A percentile compares a stretch with the other conserved stretches of the same genome.
These are phyloP conservation scores for Plemyria rubiginata DNA, from an alignment of 2,888 invertebrate species.

Conservation along the genomic window DNA sequence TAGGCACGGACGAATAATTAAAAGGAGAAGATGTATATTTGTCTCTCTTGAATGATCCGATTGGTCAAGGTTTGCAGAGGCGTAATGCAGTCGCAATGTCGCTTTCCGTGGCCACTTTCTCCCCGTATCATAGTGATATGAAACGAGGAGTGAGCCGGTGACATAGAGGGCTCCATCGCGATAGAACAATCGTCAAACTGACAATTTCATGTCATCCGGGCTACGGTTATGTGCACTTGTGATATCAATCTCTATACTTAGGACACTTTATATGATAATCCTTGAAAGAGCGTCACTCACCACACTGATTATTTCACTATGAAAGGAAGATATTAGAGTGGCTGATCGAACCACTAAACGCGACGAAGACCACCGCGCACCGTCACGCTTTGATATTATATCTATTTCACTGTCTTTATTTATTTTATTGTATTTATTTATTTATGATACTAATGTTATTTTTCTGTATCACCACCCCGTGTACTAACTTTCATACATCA, in stretches of 20 bases:
- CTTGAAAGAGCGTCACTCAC: neutral
- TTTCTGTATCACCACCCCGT: constrained; percentile 56
- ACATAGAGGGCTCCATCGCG: constrained; percentile 47
- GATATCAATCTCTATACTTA: constrained; percentile 39
- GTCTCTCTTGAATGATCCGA: neutral
- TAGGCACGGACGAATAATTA: neutral
- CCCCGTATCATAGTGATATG: constrained; percentile 62
- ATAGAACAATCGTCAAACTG: constrained; percentile 55
- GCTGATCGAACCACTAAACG: neutral
- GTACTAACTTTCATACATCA: constrained; percentile 63
- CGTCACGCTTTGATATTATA: constrained; percentile 58
- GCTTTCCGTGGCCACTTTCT: constrained; percentile 53
- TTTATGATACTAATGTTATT: constrained; percentile 61
- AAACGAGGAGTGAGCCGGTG: constrained; percentile 54
- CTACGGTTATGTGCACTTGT: constrained; percentile 43
- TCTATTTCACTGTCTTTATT: constrained; percentile 49
- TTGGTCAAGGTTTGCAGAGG: constrained; percentile 5
- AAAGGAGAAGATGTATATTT: neutral
- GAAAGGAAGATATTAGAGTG: neutral
- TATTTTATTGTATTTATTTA: constrained; percentile 53
- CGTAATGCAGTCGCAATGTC: constrained; percentile 44
- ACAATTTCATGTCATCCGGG: constrained; percentile 34
- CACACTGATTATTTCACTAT: constrained; percentile 1
- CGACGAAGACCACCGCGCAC: constrained; percentile 25
- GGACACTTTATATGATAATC: neutral